Conservation (phyloP, 2,113 vertebrate genomes). For the Pholis gunnellus region DNA sequence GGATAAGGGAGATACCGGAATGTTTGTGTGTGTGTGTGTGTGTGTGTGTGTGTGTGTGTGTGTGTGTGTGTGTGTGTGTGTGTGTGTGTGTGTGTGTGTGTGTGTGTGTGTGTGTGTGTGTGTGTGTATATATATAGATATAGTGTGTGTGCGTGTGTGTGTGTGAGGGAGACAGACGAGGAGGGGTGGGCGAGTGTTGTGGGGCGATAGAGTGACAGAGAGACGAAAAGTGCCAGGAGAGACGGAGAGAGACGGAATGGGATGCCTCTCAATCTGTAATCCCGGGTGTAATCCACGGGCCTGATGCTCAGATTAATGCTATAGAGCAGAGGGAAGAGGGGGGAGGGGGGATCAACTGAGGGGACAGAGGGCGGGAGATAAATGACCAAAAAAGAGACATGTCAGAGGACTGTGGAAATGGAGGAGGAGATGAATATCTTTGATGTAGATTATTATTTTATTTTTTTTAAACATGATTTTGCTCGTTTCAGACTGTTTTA, state of each 20-base stretch:
- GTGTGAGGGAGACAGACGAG: slow-evolving; percentile 11
- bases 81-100: neutral
- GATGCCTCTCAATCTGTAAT: slow-evolving; percentile 84
- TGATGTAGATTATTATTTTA: neutral
- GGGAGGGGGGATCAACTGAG: slow-evolving; percentile 31
- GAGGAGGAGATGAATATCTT: slow-evolving; percentile 54
- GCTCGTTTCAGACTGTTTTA: neutral
- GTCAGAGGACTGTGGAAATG: slow-evolving; percentile 40
- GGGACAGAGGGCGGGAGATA: slow-evolving; percentile 63
- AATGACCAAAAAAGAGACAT: slow-evolving; percentile 67
- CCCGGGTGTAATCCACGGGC: slow-evolving; percentile 84
- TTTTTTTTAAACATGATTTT: neutral
- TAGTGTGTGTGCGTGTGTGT: neutral
- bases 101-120: neutral
- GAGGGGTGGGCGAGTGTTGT: slow-evolving; percentile 41
- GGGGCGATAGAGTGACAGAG: slow-evolving; percentile 63
- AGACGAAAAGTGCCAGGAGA: slow-evolving; percentile 65
- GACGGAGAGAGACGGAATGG: slow-evolving; percentile 66
- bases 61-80: neutral
- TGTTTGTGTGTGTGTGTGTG: neutral
- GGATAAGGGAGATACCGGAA: slow-evolving; percentile 26
- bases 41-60: neutral
- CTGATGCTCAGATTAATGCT: slow-evolving; percentile 86
- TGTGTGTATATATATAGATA: neutral
- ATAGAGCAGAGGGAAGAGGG: slow-evolving; percentile 49